A percentile compares a stretch with the other conserved stretches of the same genome.
Evolutionary conservation across 2,888 invertebrate species (phyloP).

Genomic region (Brassicogethes aeneus): DNA sequence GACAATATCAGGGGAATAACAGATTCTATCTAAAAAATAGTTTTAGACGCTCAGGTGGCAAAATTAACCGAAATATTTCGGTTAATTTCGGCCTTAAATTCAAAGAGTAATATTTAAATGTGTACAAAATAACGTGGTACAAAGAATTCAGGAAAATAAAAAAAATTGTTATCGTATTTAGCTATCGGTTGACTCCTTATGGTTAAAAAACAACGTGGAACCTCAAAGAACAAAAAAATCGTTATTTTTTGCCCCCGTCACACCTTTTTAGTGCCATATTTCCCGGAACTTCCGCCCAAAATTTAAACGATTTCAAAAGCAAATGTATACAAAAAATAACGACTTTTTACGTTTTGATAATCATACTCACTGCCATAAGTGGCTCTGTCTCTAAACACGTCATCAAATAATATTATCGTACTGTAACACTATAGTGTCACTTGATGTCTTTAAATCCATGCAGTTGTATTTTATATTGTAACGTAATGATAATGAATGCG

Average conservation of each 20-base stretch:
- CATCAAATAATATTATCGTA: constrained; percentile 1
- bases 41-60: too few relatives aligned
- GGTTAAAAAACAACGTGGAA: constrained; percentile 10
- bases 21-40: constrained; percentile 16
- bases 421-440: constrained; percentile 19
- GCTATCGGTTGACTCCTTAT: constrained; percentile 32
- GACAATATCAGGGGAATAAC: constrained; percentile 7
- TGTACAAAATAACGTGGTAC: constrained; percentile 39
- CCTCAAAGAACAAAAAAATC: background rate
- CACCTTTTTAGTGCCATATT: too few relatives aligned
- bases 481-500: too few relatives aligned
- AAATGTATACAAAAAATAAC: too few relatives aligned
- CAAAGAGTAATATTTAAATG: constrained; percentile 19
- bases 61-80: too few relatives aligned
- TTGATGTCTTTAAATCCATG: constrained; percentile 28
- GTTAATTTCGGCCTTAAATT: too few relatives aligned
- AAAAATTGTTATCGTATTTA: constrained; percentile 23
- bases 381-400: constrained; percentile 35
- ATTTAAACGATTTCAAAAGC: too few relatives aligned
- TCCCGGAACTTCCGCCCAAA: background rate
- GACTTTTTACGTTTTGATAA: too few relatives aligned
- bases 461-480: constrained; percentile 16
- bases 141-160: constrained; percentile 38
- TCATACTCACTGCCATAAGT: constrained; percentile 37
- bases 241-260: too few relatives aligned